Evolutionary conservation across 2,113 vertebrate species (phyloP).

Genomic region (Chiloscyllium plagiosum): DNA sequence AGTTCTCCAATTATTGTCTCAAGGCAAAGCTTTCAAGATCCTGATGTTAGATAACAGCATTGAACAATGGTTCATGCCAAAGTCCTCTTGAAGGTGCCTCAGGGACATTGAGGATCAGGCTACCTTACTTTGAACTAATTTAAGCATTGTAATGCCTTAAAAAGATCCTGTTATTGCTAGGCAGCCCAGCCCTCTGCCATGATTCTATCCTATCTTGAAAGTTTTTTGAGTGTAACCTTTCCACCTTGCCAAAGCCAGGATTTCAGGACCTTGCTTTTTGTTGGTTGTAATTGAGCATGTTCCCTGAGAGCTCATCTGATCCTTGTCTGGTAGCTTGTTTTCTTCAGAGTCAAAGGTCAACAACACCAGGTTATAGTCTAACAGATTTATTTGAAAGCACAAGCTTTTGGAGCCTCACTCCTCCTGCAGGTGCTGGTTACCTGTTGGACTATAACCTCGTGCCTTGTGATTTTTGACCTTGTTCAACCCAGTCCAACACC

Average conservation of each 20-base stretch:
- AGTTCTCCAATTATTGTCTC: neutral
- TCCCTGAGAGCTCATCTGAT: neutral
- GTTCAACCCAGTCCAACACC: too few relatives aligned
- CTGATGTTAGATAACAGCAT: neutral
- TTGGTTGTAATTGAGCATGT: neutral
- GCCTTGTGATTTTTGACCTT: too few relatives aligned
- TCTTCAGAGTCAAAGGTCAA: too few relatives aligned
- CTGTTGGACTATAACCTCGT: too few relatives aligned
- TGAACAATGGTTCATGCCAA: neutral
- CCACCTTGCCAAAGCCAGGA: neutral
- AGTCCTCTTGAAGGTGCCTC: neutral
- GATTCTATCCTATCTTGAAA: neutral
- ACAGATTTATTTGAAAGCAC: too few relatives aligned
- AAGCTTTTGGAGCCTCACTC: too few relatives aligned
- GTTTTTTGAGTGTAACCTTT: neutral
- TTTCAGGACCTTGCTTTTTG: neutral
- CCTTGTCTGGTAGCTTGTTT: neutral
- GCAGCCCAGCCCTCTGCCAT: neutral
- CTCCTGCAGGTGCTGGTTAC: too few relatives aligned
- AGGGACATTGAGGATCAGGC: neutral
- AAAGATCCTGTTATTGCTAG: neutral
- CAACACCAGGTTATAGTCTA: too few relatives aligned
- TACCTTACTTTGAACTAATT: neutral
- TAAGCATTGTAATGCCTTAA: neutral
- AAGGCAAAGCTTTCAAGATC: neutral